Conservation (phyloP, 2,888 invertebrate species). For the Dilophus febrilis region DNA sequence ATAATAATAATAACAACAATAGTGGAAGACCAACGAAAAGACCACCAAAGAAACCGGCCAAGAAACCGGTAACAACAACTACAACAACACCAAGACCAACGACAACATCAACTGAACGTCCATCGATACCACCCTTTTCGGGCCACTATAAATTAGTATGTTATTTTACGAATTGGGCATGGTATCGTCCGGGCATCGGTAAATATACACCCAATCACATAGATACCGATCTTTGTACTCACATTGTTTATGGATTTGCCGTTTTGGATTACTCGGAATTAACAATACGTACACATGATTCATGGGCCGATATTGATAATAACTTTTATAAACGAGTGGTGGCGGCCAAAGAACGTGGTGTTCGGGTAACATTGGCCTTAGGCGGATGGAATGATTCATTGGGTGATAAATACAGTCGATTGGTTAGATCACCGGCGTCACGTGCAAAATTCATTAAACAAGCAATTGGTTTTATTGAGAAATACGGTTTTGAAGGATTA, state of each 20-base stretch:
- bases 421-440: slow-evolving; percentile 59
- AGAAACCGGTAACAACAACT: slow-evolving; percentile 15
- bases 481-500: slow-evolving; percentile 79
- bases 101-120: slow-evolving; percentile 21
- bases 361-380: slow-evolving; percentile 72
- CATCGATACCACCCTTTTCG: slow-evolving; percentile 32
- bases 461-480: slow-evolving; percentile 56
- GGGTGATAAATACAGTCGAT: slow-evolving; percentile 58
- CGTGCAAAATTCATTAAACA: slow-evolving; percentile 58
- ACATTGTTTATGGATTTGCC: slow-evolving; percentile 85
- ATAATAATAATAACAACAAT: slow-evolving; percentile 10
- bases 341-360: slow-evolving; percentile 55
- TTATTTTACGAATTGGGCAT: slow-evolving; percentile 89
- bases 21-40: slow-evolving; percentile 6
- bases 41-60: slow-evolving; percentile 5
- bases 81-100: slow-evolving; percentile 19
- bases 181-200: slow-evolving; percentile 68
- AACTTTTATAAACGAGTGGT: slow-evolving; percentile 73
- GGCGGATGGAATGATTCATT: slow-evolving; percentile 95
- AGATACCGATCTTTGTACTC: slow-evolving; percentile 74
- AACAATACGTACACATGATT: slow-evolving; percentile 65
- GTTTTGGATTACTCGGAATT: slow-evolving; percentile 70
- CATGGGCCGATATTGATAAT: slow-evolving; percentile 81
- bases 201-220: slow-evolving; percentile 76
- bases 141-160: slow-evolving; percentile 70